Base-by-base conservation (phyloP, 1,140 invertebrate species). In the Drosophila nannoptera region DNA sequence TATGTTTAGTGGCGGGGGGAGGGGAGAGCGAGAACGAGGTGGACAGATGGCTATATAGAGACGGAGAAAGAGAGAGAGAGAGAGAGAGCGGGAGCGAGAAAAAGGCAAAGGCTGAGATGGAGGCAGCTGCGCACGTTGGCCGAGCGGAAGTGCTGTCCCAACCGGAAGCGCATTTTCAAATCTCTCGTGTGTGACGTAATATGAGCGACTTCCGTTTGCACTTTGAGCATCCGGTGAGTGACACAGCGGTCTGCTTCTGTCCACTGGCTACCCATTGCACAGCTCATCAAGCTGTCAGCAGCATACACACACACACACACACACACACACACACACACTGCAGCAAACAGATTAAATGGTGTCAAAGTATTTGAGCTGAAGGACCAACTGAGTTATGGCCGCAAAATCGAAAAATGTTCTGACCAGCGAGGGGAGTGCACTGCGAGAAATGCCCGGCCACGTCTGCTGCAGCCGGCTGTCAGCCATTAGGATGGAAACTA, bases 161-260 rank as follows among this genome's bases (percentile, higher is more conserved):
- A 66, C 35, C 78, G 78, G 78, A 83, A 72, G 60, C 43, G 55
- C 42, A 67, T 64, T 82, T 82, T 62, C 58, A 65, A 73, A 68
- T 74, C 62, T 68, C 63, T 67, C 59, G 67, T 70, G 68, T 81
- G 69, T 69, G 74, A 68, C 63, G 65, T 74, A 72, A 74, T 77
- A 83, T 78, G 71, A 75, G 71, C 78, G 40, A 72, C 71, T 72
- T 83, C 78, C 78, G 78, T 77, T 83, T 82, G 78, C 78, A 82
- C 78, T 78, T 83, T 78, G 49, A 77, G 68, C 73, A 72, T 81
- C 78, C 78, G 78, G 75, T 46, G 63, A 71, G 58, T 69, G 63
- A 61, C 75, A 74, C 55, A 74, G 60, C 63, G 49, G 29, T 12
- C 35, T 58, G 68, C 62, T 59, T 48, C 59, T 70, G 68, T 66